Percentiles rank a stretch among this genome's conserved stretches.
Conservation (phyloP, 23 tunicate species). For the Trididemnum clinides region DNA sequence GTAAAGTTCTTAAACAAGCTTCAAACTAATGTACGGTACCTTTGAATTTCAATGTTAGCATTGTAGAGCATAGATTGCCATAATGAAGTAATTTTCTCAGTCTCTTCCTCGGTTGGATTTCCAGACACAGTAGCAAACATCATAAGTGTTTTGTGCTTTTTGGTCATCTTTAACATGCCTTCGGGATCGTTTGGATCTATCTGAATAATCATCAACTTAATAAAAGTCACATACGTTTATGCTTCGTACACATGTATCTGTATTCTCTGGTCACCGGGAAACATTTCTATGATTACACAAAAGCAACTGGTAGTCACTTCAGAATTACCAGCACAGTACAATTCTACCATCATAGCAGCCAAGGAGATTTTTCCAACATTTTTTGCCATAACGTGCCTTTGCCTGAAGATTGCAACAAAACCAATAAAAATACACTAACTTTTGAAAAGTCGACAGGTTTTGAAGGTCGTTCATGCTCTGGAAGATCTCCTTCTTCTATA, state of each 20-base stretch:
- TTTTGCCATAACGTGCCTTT: too few relatives aligned
- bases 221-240: too few relatives aligned
- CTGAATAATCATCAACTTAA: too few relatives aligned
- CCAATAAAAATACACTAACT: conserved; percentile 25
- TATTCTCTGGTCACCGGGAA: too few relatives aligned
- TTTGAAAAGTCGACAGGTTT: conserved; percentile 74
- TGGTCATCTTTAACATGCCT: conserved; percentile 60
- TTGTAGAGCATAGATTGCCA: conserved; percentile 82
- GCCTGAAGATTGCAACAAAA: too few relatives aligned
- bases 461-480: conserved; percentile 73
- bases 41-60: conserved; percentile 76
- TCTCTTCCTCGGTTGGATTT: conserved; percentile 79
- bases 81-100: conserved; percentile 68
- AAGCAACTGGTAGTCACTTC: too few relatives aligned
- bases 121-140: conserved; percentile 95
- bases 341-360: too few relatives aligned
- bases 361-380: too few relatives aligned
- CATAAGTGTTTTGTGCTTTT: conserved; percentile 80
- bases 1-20: neutral
- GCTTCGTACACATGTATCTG: too few relatives aligned
- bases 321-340: too few relatives aligned
- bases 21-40: too few relatives aligned
- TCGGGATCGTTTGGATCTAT: conserved; percentile 70
- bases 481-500: conserved; percentile 92
- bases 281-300: too few relatives aligned